Conservation (phyloP, 2,797 vertebrate species). For the Pangasius macronema region DNA sequence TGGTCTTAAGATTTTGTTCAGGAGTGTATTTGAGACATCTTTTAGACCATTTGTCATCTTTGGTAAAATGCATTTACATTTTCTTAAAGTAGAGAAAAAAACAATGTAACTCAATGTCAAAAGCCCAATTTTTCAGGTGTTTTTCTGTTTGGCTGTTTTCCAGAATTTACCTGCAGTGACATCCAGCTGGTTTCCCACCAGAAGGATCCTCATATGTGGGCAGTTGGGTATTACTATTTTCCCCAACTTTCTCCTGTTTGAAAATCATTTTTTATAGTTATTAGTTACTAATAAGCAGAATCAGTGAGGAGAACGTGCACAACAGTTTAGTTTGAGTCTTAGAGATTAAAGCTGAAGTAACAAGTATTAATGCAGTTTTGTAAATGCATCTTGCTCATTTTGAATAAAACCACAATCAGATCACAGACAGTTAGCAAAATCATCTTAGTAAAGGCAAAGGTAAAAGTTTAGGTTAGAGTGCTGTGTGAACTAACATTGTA, state of each 20-base stretch:
- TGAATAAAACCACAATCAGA: slow-evolving; percentile 50
- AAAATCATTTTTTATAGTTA: neutral
- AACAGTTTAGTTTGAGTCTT: neutral
- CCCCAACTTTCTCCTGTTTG: neutral
- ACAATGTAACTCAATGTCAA: neutral
- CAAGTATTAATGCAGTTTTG: slow-evolving; percentile 32
- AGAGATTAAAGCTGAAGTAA: neutral
- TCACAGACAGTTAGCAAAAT: slow-evolving; percentile 27
- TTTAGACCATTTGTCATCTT: neutral
- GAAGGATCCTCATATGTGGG: neutral
- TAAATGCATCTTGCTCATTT: slow-evolving; percentile 49
- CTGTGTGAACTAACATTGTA: neutral
- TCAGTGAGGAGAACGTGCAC: neutral
- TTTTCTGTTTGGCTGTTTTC: neutral
- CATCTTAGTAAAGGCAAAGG: slow-evolving; percentile 11
- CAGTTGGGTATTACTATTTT: neutral
- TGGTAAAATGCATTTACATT: neutral
- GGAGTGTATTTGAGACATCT: neutral
- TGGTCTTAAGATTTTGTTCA: no score
- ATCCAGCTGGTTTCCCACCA: neutral
- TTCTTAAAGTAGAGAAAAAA: neutral
- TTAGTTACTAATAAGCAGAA: neutral
- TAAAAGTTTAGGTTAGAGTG: slow-evolving; percentile 12
- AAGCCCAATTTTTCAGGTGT: neutral
- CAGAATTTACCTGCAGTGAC: neutral